Percentiles rank a stretch among this genome's conserved stretches.
Evolutionary conservation across 2,888 invertebrate genomes (phyloP).

Genomic region (Sminthurinus aureus): DNA sequence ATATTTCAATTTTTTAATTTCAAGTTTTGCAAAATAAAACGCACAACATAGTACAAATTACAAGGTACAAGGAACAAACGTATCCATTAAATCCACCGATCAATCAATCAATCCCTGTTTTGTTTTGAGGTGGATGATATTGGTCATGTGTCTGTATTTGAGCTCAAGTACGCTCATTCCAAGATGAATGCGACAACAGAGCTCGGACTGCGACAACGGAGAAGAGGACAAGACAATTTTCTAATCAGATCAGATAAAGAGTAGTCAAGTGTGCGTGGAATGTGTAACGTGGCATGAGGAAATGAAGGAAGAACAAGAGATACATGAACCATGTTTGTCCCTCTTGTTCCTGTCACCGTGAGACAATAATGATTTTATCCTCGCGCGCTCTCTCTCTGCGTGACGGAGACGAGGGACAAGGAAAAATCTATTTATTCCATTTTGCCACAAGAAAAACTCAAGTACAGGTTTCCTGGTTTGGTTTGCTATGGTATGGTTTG

Average conservation of each 20-base stretch:
- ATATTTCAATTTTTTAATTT: too few species aligned
- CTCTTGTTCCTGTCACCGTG: conserved; percentile 4
- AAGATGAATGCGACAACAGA: too few species aligned
- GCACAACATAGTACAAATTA: too few species aligned
- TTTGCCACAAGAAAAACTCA: background rate
- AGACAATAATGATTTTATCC: conserved; percentile 19
- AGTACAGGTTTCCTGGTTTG: background rate
- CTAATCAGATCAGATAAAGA: conserved; percentile 50
- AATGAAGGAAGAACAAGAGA: background rate
- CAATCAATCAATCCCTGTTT: too few species aligned
- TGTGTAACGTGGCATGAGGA: conserved; percentile 27
- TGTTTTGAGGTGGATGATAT: too few species aligned
- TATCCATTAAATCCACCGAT: too few species aligned
- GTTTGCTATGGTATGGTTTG: too few species aligned
- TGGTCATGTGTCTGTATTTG: too few species aligned
- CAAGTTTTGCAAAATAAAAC: too few species aligned
- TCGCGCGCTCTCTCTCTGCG: background rate
- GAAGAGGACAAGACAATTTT: conserved; percentile 43
- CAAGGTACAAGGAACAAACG: too few species aligned
- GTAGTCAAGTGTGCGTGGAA: conserved; percentile 42
- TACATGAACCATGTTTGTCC: background rate
- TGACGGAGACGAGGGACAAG: background rate
- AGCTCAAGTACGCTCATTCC: too few species aligned
- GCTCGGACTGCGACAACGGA: too few species aligned
- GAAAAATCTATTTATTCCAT: conserved; percentile 13